phyloP scores from a whole-genome alignment of 2,888 invertebrate genomes.

The Mesoligia furuncula region DNA sequence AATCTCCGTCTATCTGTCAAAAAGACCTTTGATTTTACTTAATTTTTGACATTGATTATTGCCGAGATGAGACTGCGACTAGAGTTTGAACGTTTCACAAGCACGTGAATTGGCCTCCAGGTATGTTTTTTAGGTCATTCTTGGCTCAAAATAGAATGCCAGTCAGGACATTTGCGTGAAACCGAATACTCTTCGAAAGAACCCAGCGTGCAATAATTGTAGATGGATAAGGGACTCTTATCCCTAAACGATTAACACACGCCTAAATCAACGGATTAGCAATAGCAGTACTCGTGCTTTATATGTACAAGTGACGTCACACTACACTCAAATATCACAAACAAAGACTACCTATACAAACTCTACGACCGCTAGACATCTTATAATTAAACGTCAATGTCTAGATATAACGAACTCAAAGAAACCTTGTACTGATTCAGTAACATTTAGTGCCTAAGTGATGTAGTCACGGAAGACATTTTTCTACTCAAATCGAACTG shows the following conservation, averaged over 20 bases:
- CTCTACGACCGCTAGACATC: constrained; percentile 5
- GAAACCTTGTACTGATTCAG: constrained; percentile 47
- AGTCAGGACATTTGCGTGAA: not conserved
- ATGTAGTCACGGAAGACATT: constrained; percentile 59
- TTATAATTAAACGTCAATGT: constrained; percentile 30
- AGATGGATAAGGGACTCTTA: not conserved
- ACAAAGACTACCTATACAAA: not conserved
- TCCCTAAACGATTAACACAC: too few relatives aligned
- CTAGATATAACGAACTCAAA: constrained; percentile 33
- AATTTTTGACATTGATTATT: not conserved
- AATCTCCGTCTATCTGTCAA: not conserved
- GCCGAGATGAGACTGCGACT: not conserved
- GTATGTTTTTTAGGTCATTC: not conserved
- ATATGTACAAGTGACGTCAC: not conserved
- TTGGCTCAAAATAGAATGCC: not conserved
- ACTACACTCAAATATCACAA: constrained; percentile 7
- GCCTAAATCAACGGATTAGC: not conserved
- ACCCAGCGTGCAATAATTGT: not conserved
- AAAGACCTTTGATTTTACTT: not conserved
- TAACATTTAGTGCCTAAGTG: constrained; percentile 50
- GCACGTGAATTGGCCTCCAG: not conserved
- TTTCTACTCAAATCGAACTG: constrained; percentile 52
- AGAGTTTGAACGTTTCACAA: not conserved
- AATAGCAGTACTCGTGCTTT: not conserved
- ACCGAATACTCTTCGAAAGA: not conserved